These are phyloP conservation scores for Lycaon pictus DNA, from an alignment of 2,113 vertebrate genomes.

Conservation along the genomic window DNA sequence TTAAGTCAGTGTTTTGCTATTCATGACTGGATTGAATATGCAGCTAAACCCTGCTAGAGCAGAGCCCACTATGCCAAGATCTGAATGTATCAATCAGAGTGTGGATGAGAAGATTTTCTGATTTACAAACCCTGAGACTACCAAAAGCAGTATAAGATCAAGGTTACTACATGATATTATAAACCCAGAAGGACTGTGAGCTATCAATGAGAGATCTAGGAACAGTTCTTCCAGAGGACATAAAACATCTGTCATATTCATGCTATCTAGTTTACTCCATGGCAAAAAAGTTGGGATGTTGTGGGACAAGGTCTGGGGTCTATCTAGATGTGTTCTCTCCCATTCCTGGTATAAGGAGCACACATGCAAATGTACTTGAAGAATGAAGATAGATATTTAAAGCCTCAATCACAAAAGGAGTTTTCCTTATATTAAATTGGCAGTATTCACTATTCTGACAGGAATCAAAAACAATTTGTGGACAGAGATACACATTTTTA, in stretches of 20 bases:
- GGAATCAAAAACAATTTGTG: background rate
- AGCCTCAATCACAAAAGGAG: background rate
- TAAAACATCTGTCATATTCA: rapidly evolving
- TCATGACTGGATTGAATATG: background rate
- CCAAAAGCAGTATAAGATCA: background rate
- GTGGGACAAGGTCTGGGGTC: background rate
- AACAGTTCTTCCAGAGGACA: background rate
- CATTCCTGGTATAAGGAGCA: background rate
- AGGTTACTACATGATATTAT: background rate
- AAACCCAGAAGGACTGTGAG: background rate
- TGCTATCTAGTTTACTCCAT: background rate
- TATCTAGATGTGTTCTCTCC: background rate
- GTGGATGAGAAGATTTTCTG: background rate
- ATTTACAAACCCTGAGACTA: background rate
- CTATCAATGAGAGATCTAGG: background rate
- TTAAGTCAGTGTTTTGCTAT: background rate
- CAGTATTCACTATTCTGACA: background rate
- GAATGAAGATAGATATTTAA: background rate
- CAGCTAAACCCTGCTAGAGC: background rate
- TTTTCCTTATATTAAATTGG: background rate
- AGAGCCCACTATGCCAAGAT: background rate
- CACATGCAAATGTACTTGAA: background rate
- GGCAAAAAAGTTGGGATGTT: background rate
- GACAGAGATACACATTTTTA: background rate
- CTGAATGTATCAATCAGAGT: background rate